A percentile compares a stretch with the other conserved stretches of the same genome.
These are phyloP conservation scores for Rhea pennata DNA, from an alignment of 2,113 vertebrate genomes.

Conservation along the genomic window DNA sequence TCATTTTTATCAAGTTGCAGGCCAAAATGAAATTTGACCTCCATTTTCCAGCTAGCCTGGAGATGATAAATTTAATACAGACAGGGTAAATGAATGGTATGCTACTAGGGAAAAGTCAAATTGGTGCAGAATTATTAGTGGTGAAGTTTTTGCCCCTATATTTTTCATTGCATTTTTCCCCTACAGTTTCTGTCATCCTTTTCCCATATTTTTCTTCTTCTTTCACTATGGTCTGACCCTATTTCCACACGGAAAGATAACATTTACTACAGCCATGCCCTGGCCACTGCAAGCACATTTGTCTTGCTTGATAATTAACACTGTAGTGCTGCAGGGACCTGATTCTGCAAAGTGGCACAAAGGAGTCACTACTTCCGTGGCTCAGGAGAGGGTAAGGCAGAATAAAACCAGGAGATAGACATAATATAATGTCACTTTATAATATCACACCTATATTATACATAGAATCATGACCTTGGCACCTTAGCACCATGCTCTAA, in stretches of 20 bases:
- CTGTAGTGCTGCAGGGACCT: not conserved
- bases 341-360: not conserved
- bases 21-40: slow-evolving; percentile 81
- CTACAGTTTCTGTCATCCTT: not conserved
- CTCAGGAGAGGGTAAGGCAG: not conserved
- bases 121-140: slow-evolving; percentile 43
- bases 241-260: slow-evolving; percentile 10
- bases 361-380: not conserved
- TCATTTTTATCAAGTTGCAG: slow-evolving; percentile 80
- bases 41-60: slow-evolving; percentile 70
- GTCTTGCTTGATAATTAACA: not conserved
- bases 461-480: no score
- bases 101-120: slow-evolving; percentile 18
- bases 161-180: slow-evolving; percentile 6
- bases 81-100: slow-evolving; percentile 54
- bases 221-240: not conserved
- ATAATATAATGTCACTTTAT: rapidly evolving
- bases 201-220: not conserved
- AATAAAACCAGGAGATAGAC: not conserved
- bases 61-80: slow-evolving; percentile 75
- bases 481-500: no score
- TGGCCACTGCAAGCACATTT: not conserved
- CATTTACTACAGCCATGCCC: not conserved
- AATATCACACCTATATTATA: not conserved
- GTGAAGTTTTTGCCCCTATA: not conserved